Evolutionary conservation across 2,888 invertebrate species (phyloP).

Genomic region (Lomographa bimaculata): DNA sequence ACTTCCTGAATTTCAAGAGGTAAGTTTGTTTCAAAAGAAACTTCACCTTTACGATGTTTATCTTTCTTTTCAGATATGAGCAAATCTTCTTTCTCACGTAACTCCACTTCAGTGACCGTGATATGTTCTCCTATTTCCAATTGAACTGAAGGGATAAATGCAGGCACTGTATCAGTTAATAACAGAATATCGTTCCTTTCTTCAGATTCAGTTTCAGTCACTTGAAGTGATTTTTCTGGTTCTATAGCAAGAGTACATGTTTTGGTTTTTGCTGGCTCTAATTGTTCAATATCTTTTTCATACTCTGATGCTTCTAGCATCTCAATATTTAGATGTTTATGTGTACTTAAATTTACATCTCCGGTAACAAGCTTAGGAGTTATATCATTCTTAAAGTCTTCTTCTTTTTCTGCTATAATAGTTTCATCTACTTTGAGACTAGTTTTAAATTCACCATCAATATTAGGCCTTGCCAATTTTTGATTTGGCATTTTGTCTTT

Average conservation of each 20-base stretch:
- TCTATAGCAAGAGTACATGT: constrained; percentile 44
- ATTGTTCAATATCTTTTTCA: constrained; percentile 41
- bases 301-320: constrained; percentile 47
- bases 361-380: constrained; percentile 41
- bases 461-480: constrained; percentile 34
- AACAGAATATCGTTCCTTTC: constrained; percentile 57
- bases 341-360: constrained; percentile 42
- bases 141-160: constrained; percentile 38
- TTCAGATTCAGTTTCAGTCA: constrained; percentile 75
- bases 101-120: constrained; percentile 75
- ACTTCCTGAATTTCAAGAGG: constrained; percentile 56
- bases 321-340: constrained; percentile 54
- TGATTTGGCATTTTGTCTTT: constrained; percentile 36
- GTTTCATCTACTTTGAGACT: constrained; percentile 54
- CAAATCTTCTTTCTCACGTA: constrained; percentile 70
- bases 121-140: constrained; percentile 67
- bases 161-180: constrained; percentile 32
- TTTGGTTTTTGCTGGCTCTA: constrained; percentile 35
- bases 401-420: constrained; percentile 54
- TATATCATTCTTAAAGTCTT: constrained; percentile 35
- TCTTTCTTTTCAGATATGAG: constrained; percentile 33
- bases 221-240: constrained; percentile 45
- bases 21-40: constrained; percentile 46
- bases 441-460: constrained; percentile 45
- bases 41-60: constrained; percentile 34